Evolutionary conservation across 2,888 invertebrate genomes (phyloP), one percentile per base, ranked within the genome.

Genomic region (Fabriciana adippe): DNA sequence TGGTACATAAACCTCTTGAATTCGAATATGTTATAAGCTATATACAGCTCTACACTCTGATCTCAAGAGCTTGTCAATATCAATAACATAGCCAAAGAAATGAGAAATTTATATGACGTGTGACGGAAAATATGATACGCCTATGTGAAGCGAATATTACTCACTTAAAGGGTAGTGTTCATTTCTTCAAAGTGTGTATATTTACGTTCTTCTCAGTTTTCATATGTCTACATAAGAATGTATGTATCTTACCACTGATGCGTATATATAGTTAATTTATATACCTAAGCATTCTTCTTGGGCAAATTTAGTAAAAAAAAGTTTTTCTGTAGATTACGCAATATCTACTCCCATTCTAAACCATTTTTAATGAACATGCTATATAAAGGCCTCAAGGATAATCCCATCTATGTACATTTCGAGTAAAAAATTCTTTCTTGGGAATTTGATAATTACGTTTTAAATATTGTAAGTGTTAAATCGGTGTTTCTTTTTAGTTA

Each of bases 61-160:
- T 60, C 21, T 55, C 62, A 47, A 47, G 65, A 64, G 60, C 64
- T 59, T 68, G 71, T 71, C 71, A 68, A 69, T 72, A 72, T 71
- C 72, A 69, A 72, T 72, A 72, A 69, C 54, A 56, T 50, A 50
- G 66, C 56, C 61, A 51, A 56, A 66, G 67, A 62, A 64, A 61
- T 47, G 67, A 67, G 64, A 71, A 72, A 65, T 71, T 71, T 72
- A 72, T 69, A 67, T 69, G 72, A 71, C 69, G 69, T 67, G 67
- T 71, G 69, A 66, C 64, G 67, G 60, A 69, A 71, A 69, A 72
- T 69, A 71, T 66, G 68, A 67, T 63, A 67, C 64, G 55, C 50
- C 56, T 55, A 64, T 48, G 68, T 64, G 35, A 55, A 62, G 11
- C 59, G 59, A 60, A 61, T 61, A 50, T 61, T 55, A 61, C 45